Percentiles rank a stretch among this genome's conserved stretches.
These are phyloP conservation scores for Atta texana DNA, from an alignment of 1,140 invertebrate species.

Conservation along the genomic window DNA sequence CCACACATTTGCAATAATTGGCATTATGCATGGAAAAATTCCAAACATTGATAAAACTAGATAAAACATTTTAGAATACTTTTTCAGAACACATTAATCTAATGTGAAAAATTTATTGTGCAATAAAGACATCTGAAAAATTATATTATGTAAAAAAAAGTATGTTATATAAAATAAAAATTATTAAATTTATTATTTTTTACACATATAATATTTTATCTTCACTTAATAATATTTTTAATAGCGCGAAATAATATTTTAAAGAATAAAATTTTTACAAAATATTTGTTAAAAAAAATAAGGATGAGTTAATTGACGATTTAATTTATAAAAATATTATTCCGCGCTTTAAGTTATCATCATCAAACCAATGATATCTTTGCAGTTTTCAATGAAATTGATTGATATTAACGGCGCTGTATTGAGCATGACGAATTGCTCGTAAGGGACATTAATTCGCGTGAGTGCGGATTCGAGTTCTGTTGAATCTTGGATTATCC, in stretches of 20 bases:
- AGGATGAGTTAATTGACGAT: too few relatives aligned
- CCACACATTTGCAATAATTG: background rate
- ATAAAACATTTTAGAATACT: background rate
- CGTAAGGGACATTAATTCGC: slow-evolving; percentile 55
- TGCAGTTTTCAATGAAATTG: background rate
- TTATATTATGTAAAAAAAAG: background rate
- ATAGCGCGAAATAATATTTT: too few relatives aligned
- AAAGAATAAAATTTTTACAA: too few relatives aligned
- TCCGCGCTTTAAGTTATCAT: background rate
- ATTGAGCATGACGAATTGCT: slow-evolving; percentile 48
- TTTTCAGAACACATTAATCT: background rate
- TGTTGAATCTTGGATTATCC: slow-evolving; percentile 60
- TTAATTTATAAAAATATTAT: too few relatives aligned
- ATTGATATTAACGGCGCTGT: slow-evolving; percentile 49
- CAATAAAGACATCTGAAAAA: background rate
- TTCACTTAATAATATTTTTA: too few relatives aligned
- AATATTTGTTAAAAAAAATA: too few relatives aligned
- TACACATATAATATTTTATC: background rate
- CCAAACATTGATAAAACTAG: background rate
- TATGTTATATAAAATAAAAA: background rate
- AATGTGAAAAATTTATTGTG: too few relatives aligned
- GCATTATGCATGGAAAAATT: background rate
- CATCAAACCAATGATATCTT: background rate
- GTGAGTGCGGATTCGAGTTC: slow-evolving; percentile 58
- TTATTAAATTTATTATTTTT: slow-evolving; percentile 2